Conservation (phyloP, 2,888 invertebrate species). For the Mythimna albipuncta region DNA sequence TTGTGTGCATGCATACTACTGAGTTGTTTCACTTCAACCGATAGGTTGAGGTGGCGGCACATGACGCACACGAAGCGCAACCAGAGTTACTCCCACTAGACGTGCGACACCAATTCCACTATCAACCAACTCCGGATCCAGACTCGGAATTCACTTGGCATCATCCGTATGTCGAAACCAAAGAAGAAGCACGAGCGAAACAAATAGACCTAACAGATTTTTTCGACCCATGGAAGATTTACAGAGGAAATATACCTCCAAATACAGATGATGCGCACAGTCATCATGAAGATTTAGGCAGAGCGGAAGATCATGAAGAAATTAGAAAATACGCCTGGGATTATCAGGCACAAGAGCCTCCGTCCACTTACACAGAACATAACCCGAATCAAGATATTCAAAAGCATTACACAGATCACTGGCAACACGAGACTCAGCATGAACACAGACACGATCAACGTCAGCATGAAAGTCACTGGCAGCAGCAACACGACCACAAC, state of each 20-base stretch:
- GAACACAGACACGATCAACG: slow-evolving; percentile 57
- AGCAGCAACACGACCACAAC: slow-evolving; percentile 58
- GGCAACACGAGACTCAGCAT: slow-evolving; percentile 56
- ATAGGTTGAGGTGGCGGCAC: slow-evolving; percentile 83
- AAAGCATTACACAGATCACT: slow-evolving; percentile 52
- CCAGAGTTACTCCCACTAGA: slow-evolving; percentile 76
- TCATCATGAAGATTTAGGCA: slow-evolving; percentile 60
- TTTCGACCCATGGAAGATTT: slow-evolving; percentile 94
- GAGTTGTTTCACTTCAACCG: slow-evolving; percentile 86
- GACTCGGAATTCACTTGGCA: slow-evolving; percentile 88
- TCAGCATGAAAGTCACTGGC: slow-evolving; percentile 56
- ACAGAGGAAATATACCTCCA: slow-evolving; percentile 89
- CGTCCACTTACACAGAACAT: slow-evolving; percentile 53
- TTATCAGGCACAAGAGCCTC: slow-evolving; percentile 66
- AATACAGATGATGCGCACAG: slow-evolving; percentile 64
- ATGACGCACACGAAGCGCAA: slow-evolving; percentile 74
- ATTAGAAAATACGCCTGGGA: slow-evolving; percentile 83
- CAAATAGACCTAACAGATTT: slow-evolving; percentile 77
- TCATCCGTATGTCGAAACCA: slow-evolving; percentile 77
- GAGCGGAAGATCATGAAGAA: slow-evolving; percentile 73
- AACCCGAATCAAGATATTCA: slow-evolving; percentile 54
- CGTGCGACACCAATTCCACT: slow-evolving; percentile 75
- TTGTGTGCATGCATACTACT: slow-evolving; percentile 85
- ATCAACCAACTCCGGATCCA: slow-evolving; percentile 81
- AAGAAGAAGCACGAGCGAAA: slow-evolving; percentile 68